These are phyloP conservation scores for Temnothorax nylanderi DNA, from an alignment of 1,140 invertebrate genomes.

Conservation along the genomic window DNA sequence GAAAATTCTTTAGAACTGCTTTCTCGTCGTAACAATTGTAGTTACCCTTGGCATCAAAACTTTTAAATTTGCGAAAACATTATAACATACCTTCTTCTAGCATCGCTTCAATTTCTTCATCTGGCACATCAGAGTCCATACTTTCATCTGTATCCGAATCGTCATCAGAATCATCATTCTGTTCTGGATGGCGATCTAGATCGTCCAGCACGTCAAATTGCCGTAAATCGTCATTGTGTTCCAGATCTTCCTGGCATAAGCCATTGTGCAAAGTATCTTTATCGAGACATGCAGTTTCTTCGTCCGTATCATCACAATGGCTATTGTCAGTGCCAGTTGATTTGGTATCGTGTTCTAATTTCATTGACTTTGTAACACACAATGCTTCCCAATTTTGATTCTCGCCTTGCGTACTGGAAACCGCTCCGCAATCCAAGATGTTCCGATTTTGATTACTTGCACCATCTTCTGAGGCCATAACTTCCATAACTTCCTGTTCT, in stretches of 20 bases:
- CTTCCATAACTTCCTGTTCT: constrained; percentile 30
- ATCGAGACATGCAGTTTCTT: constrained; percentile 34
- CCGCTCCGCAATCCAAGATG: background rate
- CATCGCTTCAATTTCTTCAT: constrained; percentile 96
- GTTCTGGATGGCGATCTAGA: constrained; percentile 88
- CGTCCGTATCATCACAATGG: constrained; percentile 54
- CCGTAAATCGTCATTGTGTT: constrained; percentile 82
- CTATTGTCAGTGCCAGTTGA: constrained; percentile 49
- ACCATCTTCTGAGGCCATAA: background rate
- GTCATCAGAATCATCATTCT: constrained; percentile 85
- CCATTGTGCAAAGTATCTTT: constrained; percentile 49
- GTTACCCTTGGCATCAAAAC: background rate
- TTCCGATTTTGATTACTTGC: constrained; percentile 8
- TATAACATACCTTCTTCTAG: constrained; percentile 90
- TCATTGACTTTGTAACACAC: background rate
- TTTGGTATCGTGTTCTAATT: constrained; percentile 6
- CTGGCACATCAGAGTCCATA: constrained; percentile 90
- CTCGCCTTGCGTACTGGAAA: background rate
- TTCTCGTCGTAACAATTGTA: background rate
- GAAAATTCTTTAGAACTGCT: background rate
- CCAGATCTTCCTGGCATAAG: constrained; percentile 26
- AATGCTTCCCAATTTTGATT: background rate
- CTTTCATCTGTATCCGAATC: constrained; percentile 87
- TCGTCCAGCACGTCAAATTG: constrained; percentile 94
- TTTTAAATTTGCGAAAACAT: background rate